Percentiles rank a stretch among this genome's conserved stretches.
phyloP scores from a whole-genome alignment of 2,113 vertebrate species.

The Jaculus jaculus region DNA sequence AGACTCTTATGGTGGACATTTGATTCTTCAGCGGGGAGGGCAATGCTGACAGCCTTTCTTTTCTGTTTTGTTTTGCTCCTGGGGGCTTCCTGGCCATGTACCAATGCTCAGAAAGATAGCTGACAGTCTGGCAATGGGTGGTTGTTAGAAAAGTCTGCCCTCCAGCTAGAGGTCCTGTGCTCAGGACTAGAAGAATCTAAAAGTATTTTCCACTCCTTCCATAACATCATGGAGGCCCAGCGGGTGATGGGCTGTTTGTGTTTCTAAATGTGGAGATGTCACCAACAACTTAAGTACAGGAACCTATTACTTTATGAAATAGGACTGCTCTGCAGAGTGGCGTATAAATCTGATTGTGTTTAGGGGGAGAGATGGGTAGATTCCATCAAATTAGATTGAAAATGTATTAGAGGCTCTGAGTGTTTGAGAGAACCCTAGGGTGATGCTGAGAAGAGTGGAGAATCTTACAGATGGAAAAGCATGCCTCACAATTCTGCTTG shows the following conservation, averaged over 20 bases:
- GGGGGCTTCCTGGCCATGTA: constrained; percentile 16
- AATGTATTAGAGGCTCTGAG: constrained; percentile 33
- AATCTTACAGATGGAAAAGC: constrained; percentile 14
- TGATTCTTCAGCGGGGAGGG: constrained; percentile 8
- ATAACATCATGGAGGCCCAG: neutral
- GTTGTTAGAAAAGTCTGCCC: neutral
- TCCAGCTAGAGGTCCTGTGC: neutral
- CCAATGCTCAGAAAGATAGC: neutral
- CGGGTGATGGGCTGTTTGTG: neutral
- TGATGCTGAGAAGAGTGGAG: neutral
- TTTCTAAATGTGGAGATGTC: neutral
- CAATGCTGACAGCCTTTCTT: constrained; percentile 13
- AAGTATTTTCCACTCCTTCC: neutral
- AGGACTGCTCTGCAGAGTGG: constrained; percentile 19
- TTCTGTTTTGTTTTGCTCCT: neutral
- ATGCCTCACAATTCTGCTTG: neutral
- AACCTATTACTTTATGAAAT: constrained; percentile 51
- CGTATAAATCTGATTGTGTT: constrained; percentile 51
- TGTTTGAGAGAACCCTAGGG: neutral
- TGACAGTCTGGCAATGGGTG: neutral
- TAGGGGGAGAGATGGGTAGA: constrained; percentile 12
- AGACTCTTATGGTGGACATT: constrained; percentile 40
- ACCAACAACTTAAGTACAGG: constrained; percentile 10
- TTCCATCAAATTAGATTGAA: constrained; percentile 48
- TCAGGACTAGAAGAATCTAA: neutral